Evolutionary conservation across 1,140 invertebrate genomes (phyloP), one percentile per base, ranked within the genome.

Genomic region (Rhagoletis pomonella): DNA sequence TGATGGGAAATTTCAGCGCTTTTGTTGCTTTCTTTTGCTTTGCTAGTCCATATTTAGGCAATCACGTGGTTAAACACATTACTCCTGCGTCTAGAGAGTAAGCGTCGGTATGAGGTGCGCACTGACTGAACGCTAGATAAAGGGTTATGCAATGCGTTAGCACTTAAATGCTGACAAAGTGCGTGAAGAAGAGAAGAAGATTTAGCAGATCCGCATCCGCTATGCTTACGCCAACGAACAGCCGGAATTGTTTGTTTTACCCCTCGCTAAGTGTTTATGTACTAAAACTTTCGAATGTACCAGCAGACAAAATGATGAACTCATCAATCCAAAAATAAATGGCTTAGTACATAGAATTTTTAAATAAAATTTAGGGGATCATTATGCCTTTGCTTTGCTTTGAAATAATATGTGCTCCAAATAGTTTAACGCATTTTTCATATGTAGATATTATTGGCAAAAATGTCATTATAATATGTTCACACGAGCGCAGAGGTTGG

Each of bases 281-380:
- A 47, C 14, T 9, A 73, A 69, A 73, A 73, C 67, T 73, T 73
- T 73, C 67, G 42, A 73, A 73, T 17, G 67, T 73, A 73, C 67
- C 67, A 44, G 42, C 39, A 44, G 12, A 44, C 12, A 3, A 73
- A 73, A 73, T 73, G 39, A 73, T 73, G 39, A 73, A 73, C 67
- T 17, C 67, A 73, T 47, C 67, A 73, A 47, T 73, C 39, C 67
- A 73, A 44, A 73, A 73, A 44, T 73, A 47, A 73, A 47, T 73
- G 14, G 7, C 42, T 73, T 6, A 73, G 39, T 29, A 29, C 29
- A 73, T 17, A 73, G 17, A 55, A 73, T 73, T 73, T 47, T 14
- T 44, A 73, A 47, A 73, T 73, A 47, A 44, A 44, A 55, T 7
- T 2, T 7, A 55, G 50, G 29, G 29, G 29, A 0, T 29, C 29